A percentile compares a stretch with the other conserved stretches of the same genome.
Conservation (phyloP, 2,113 vertebrate species). For the Rhynchopsitta pachyrhyncha region DNA sequence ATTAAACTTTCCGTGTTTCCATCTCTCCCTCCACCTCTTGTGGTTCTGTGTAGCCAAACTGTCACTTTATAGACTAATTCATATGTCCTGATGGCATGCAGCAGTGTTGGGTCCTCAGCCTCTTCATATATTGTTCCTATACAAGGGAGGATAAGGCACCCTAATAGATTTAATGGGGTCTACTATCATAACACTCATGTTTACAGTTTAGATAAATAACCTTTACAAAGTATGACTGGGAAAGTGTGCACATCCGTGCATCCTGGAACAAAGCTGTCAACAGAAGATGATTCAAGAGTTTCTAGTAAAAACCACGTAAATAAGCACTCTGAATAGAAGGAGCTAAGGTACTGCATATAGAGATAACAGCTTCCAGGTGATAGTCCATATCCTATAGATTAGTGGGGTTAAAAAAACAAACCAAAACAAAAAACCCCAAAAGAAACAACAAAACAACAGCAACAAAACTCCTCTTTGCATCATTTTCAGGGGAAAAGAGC, state of each 20-base stretch:
- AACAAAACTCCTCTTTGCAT: not conserved
- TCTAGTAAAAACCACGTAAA: not conserved
- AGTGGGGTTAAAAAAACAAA: not conserved
- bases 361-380: not conserved
- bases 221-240: not conserved
- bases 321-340: not conserved
- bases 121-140: accelerated
- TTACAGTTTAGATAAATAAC: not conserved
- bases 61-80: not conserved
- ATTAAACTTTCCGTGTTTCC: not conserved
- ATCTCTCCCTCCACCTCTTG: accelerated
- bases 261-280: not conserved
- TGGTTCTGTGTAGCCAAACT: not conserved
- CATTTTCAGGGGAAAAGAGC: not conserved
- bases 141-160: not conserved
- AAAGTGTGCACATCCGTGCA: accelerated
- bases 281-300: not conserved
- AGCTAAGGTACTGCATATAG: not conserved
- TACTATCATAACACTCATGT: not conserved
- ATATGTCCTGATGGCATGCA: not conserved
- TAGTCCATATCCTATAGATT: not conserved
- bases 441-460: not conserved
- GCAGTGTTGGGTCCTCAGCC: not conserved
- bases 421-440: not conserved
- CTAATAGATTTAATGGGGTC: not conserved